Evolutionary conservation across 2,888 invertebrate species (phyloP), one percentile per base, ranked within the genome.

Genomic region (Phengaris alcon): DNA sequence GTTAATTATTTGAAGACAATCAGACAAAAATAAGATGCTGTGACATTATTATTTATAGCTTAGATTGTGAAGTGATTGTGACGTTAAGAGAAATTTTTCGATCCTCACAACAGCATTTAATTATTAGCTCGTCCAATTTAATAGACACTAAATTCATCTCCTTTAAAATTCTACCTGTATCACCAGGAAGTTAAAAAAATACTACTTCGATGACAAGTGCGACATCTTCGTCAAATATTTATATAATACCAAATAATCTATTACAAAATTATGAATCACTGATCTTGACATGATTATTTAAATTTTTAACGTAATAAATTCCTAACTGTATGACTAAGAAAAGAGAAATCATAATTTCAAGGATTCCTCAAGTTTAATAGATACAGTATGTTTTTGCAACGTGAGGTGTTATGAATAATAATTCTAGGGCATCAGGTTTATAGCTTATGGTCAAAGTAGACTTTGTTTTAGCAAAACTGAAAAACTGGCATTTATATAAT

Each of bases 221-320:
- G 15, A 7, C n/a, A 68, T 4, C 54, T 12, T 52, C 6, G 55
- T 68, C 22, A 48, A 3, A 68, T 51, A 72, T 46, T 44, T 51
- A 52, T 51, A 6, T n/a, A 44, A 78, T 77, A 75, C 73, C 55
- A 77, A 78, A 35, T 35, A 35, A 2, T 35, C 35, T 35, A 35
- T 74, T 75, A 69, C 57, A 68, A 75, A 73, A 72, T 68, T 59
- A 75, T 81, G 81, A 81, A 77, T 80, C 78, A 77, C 75, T 77
- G 82, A 79, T 82, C 82, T 83, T 83, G 82, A 83, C 82, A 80
- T 75, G 77, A 75, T 79, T 82, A 74, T 75, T 75, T 77, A 73
- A 73, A 48, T 75, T 75, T 54, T 48, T 73, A 51, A 13, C 57
- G 69, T 69, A 68, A 70, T 51, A 73, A 35, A 54, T 59, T 75